Conservation (phyloP, 2,888 invertebrate genomes). For the Hyposoter dolosus region DNA sequence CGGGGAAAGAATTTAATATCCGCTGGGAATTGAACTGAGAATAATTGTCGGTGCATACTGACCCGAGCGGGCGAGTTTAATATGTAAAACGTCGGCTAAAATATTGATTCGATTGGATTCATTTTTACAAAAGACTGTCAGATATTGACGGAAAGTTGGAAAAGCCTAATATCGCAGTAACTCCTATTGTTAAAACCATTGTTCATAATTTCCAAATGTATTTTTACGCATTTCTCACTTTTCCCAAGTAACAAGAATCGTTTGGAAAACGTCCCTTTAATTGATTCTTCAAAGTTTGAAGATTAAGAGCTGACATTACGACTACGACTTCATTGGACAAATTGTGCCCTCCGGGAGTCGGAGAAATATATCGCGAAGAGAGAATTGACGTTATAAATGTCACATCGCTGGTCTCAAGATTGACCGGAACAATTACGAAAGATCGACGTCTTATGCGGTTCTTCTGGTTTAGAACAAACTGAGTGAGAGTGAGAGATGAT, state of each 20-base stretch:
- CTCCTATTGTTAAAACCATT: not conserved
- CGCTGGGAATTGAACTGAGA: conserved; percentile 36
- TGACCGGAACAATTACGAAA: conserved; percentile 67
- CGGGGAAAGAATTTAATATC: conserved; percentile 47
- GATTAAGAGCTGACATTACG: not conserved
- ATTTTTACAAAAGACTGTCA: not conserved
- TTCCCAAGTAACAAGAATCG: too few relatives aligned
- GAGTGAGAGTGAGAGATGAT: not conserved
- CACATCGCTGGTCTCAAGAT: conserved; percentile 52
- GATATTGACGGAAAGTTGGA: not conserved
- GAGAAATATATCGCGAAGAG: conserved; percentile 29
- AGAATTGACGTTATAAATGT: conserved; percentile 57
- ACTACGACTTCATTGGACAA: conserved; percentile 31
- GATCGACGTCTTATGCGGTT: conserved; percentile 39
- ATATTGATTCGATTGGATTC: not conserved
- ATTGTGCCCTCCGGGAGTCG: conserved; percentile 5
- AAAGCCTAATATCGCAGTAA: not conserved
- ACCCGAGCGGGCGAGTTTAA: not conserved
- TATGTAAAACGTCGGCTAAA: not conserved
- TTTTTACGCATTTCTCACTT: too few relatives aligned
- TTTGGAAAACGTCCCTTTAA: not conserved
- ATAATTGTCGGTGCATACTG: conserved; percentile 10
- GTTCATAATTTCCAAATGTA: not conserved
- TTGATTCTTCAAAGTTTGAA: not conserved
- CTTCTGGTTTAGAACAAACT: not conserved